Evolutionary conservation across 2,888 invertebrate genomes (phyloP), one percentile per base, ranked within the genome.

Genomic region (Amiota mariae): DNA sequence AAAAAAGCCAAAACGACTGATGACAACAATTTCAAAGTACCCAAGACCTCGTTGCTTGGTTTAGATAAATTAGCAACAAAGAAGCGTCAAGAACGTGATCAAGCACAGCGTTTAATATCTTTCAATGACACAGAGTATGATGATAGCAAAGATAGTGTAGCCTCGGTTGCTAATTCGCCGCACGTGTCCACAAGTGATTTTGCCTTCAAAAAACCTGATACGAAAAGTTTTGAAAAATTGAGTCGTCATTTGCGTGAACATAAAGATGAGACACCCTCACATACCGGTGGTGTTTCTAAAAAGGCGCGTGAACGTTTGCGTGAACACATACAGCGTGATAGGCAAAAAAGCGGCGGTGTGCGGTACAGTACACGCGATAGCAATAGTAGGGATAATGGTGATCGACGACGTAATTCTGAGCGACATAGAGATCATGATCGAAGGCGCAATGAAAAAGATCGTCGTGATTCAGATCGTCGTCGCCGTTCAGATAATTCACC

Each of bases 201-300:
- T 15, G 84, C 87, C 2, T 90, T 90, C 67, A 90, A 90, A 76
- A 89, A 88, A 13, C 89, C 87, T 1, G 88, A 89, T 74, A 87
- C 82, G 8, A 85, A 83, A 71, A 87, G 84, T 81, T 86, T 86
- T 64, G 88, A 90, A 48, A 89, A 88, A 74, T 72, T 89, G 2
- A 88, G 84, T 49, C 84, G 95, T 66, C 94, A 95, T 88, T 96
- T 97, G 85, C 92, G 98, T 67, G 92, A 93, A 68, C 92, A 94
- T 12, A 93, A 94, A 81, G 94, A 95, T 83, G 98, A 98, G 90
- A 98, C 98, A 0, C 98, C 98, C 0, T 96, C 98, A 0, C 94
- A 98, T 86, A 97, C 98, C 0, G 98, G 98, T 6, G 98, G 98
- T 8, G 95, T 98, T 24, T 95, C 95, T 47, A 93, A 93, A 73